A percentile compares a stretch with the other conserved stretches of the same genome.
These are phyloP conservation scores for Regulus satrapa DNA, from an alignment of 2,113 vertebrate genomes.

Conservation along the genomic window DNA sequence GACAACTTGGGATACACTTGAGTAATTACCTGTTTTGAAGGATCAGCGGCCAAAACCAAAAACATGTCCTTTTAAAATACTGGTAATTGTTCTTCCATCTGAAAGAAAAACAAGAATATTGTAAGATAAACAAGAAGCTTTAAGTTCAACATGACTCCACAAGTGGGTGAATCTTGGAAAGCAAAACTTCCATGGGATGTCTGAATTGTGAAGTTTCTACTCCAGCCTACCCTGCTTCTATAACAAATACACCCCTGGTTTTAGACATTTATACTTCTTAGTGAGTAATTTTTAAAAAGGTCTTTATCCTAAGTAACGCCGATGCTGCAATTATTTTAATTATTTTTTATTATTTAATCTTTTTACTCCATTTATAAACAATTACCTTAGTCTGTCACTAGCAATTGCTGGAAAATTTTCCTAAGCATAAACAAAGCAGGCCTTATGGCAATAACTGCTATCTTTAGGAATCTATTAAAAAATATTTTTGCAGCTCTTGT, in stretches of 20 bases:
- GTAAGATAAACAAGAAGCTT: background rate
- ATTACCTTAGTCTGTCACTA: background rate
- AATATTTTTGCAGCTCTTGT: background rate
- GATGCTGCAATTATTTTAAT: background rate
- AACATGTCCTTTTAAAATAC: background rate
- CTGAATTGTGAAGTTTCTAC: background rate
- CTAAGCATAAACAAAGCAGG: background rate
- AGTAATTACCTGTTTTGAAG: background rate
- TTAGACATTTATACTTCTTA: background rate
- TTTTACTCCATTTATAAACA: background rate
- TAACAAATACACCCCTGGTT: background rate
- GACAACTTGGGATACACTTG: background rate
- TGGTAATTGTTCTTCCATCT: background rate
- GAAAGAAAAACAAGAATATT: background rate
- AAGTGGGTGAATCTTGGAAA: background rate
- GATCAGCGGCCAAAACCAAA: background rate
- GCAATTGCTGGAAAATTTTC: background rate
- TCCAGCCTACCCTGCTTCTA: background rate
- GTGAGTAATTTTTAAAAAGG: rapidly evolving
- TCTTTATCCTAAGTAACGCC: background rate
- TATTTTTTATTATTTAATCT: background rate
- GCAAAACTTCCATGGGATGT: background rate
- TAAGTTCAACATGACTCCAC: background rate
- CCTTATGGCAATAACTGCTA: background rate
- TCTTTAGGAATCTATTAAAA: background rate